Evolutionary conservation across 2,888 invertebrate species (phyloP).

Genomic region (Clivina fossor): DNA sequence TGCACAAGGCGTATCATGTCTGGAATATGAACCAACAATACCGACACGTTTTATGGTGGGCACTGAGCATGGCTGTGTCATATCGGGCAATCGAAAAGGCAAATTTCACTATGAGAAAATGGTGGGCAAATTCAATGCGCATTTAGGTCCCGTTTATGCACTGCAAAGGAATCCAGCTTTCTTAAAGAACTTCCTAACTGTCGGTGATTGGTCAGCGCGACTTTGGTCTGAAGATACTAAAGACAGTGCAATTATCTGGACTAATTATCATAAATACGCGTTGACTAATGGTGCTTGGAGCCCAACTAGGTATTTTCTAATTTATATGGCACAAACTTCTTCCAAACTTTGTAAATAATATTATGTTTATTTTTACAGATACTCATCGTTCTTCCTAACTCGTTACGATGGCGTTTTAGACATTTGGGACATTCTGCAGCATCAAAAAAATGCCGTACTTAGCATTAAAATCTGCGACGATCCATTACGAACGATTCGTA

Average conservation of each 20-base stretch:
- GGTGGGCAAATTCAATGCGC: slow-evolving; percentile 68
- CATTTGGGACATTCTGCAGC: slow-evolving; percentile 86
- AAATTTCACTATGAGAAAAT: slow-evolving; percentile 80
- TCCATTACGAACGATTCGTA: slow-evolving; percentile 64
- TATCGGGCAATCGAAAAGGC: slow-evolving; percentile 68
- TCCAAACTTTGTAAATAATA: slow-evolving; percentile 55
- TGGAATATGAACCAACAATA: slow-evolving; percentile 83
- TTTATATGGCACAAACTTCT: slow-evolving; percentile 46
- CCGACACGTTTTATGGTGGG: slow-evolving; percentile 81
- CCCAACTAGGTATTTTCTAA: slow-evolving; percentile 64
- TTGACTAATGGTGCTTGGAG: slow-evolving; percentile 88
- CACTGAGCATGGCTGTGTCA: slow-evolving; percentile 66
- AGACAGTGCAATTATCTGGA: slow-evolving; percentile 93
- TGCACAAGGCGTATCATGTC: slow-evolving; percentile 70
- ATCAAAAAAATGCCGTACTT: slow-evolving; percentile 80
- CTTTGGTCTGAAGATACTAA: slow-evolving; percentile 96
- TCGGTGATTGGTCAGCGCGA: slow-evolving; percentile 92
- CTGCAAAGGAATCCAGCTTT: slow-evolving; percentile 92
- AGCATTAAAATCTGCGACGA: slow-evolving; percentile 71
- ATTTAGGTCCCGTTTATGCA: slow-evolving; percentile 85
- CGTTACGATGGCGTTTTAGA: slow-evolving; percentile 85
- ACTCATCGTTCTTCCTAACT: slow-evolving; percentile 83
- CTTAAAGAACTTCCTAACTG: slow-evolving; percentile 90
- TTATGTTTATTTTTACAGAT: slow-evolving; percentile 64
- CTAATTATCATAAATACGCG: slow-evolving; percentile 69